Evolutionary conservation across 2,113 vertebrate species (phyloP), one percentile per base, ranked within the genome.

Genomic region (Potamarius usumacintae): DNA sequence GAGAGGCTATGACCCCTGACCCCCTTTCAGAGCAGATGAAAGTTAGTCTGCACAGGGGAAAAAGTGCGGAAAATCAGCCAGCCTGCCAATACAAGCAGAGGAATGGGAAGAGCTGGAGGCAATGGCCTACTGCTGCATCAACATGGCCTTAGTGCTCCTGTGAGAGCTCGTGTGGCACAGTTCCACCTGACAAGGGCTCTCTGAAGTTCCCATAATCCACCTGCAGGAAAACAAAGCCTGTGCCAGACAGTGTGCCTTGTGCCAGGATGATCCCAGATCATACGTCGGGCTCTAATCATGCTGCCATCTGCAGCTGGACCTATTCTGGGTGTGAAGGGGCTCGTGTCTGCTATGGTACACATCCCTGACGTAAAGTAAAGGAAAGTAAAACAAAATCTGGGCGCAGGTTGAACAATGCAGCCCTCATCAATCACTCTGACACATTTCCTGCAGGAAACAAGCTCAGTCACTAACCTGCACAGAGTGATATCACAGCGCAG

Each of bases 1-100:
- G 94, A 78, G 55, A 80, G 93, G 92, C 92, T 93, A 88, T 90
- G 92, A 93, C 94, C 94, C 92, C 91, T 89, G 90, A 92, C 92
- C 93, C 91, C 90, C 89, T 79, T 88, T 93, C 89, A 91, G 90
- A 91, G 86, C 92, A 92, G 94, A 95, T 95, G 93, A 97, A 97
- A 97, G 95, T 62, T 55, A 93, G 89, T 92, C 92, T 94, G 95
- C 93, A 88, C 92, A 94, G 95, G 94, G 93, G 95, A 93, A 95
- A 96, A 94, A 91, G 93, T 50, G 85, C 90, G 95, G 91, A 96
- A 96, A 97, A 96, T 93, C 94, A 78, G 81, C 87, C 89, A 81
- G 89, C 90, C 84, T 93, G 96, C 96, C 96, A 97, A 96, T 90
- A 96, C 91, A 97, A 97, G 95, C 96, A 95, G 94, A 96, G 79